Percentiles rank a stretch among this genome's conserved stretches.
phyloP scores from a whole-genome alignment of 64 coral and sea anemone genomes.

The Hydrozoanthus tunicans region DNA sequence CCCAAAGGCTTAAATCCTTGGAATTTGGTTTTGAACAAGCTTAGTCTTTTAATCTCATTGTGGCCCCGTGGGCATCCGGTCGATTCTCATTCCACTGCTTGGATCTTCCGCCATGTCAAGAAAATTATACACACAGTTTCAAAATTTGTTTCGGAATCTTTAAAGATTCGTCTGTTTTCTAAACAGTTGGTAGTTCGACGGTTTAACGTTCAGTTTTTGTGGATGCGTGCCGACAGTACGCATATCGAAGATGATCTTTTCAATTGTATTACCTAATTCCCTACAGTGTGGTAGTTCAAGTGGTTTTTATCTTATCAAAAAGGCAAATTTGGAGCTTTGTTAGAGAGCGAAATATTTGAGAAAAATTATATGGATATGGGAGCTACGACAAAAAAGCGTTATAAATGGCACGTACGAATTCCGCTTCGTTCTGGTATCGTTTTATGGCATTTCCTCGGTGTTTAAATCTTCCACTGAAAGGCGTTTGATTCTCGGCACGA shows the following conservation, averaged over 20 bases:
- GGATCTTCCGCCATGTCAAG: constrained; percentile 3
- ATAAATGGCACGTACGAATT: constrained; percentile 1
- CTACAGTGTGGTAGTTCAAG: background rate
- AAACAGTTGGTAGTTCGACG: no score
- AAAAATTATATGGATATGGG: background rate
- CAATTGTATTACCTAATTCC: background rate
- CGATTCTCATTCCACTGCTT: background rate
- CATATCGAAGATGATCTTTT: background rate
- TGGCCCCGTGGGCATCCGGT: background rate
- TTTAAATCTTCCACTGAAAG: constrained; percentile 1
- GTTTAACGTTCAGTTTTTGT: background rate
- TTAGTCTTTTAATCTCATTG: constrained; percentile 20
- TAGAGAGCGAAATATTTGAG: background rate
- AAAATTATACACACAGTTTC: background rate
- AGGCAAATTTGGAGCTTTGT: constrained; percentile 7
- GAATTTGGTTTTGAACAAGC: constrained; percentile 37
- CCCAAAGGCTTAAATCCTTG: constrained; percentile 15
- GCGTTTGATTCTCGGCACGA: constrained; percentile 18
- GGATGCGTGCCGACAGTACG: background rate
- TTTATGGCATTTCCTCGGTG: constrained; percentile 16
- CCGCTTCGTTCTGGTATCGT: background rate
- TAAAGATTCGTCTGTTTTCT: no score
- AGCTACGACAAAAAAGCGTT: background rate
- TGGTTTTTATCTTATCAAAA: constrained; percentile 20
- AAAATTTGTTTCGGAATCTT: background rate